phyloP scores from a whole-genome alignment of 2,888 invertebrate genomes.

The Acanthosepion lycidas region DNA sequence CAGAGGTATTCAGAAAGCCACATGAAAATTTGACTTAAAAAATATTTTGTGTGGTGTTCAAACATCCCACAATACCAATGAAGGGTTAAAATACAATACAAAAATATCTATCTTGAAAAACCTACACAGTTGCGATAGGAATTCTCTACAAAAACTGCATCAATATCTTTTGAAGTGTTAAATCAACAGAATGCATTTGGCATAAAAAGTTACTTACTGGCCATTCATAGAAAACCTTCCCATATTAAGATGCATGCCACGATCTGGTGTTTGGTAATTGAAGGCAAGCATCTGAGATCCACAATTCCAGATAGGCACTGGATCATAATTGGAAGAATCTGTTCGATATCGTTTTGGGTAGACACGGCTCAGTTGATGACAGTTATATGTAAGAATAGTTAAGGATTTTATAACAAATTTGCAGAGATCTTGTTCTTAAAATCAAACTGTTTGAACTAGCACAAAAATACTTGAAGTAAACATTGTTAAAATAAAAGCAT shows the following conservation, averaged over 20 bases:
- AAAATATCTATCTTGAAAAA: too few species aligned
- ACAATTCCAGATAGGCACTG: conserved; percentile 93
- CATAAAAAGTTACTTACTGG: conserved; percentile 62
- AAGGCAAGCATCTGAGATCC: conserved; percentile 98
- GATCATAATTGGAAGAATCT: conserved; percentile 98
- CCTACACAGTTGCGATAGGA: too few species aligned
- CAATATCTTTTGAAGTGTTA: not conserved
- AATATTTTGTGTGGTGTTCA: too few species aligned
- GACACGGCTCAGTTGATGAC: conserved; percentile 88
- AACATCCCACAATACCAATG: too few species aligned
- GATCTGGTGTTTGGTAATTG: conserved; percentile 97
- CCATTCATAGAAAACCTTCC: conserved; percentile 95
- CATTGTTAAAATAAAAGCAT: not conserved
- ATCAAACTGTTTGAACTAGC: not conserved
- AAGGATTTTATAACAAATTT: conserved; percentile 53
- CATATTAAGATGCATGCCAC: conserved; percentile 95
- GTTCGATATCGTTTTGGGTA: conserved; percentile 92
- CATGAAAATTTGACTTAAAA: too few species aligned
- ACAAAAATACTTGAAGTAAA: not conserved
- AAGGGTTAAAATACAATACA: too few species aligned
- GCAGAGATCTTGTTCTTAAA: not conserved
- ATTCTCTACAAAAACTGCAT: too few species aligned
- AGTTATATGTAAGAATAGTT: conserved; percentile 64
- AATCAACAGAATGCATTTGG: not conserved
- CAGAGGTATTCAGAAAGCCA: too few species aligned